Conservation (phyloP, 2,113 vertebrate genomes). For the Zeus faber region DNA sequence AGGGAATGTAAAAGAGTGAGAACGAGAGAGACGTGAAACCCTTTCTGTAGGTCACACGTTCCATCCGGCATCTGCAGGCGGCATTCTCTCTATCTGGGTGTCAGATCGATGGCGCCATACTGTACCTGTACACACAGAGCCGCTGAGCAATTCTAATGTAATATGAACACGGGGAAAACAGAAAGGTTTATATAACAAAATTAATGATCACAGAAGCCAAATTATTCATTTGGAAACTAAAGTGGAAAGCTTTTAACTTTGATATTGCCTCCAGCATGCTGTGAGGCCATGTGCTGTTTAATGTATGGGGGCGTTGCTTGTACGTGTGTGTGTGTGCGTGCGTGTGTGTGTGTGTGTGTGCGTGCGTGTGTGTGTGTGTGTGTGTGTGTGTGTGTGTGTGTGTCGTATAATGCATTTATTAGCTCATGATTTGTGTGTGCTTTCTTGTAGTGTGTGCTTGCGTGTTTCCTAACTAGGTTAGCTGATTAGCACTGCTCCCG, state of each 20-base stretch:
- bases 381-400: background rate
- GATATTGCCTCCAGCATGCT: background rate
- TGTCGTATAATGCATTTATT: too few relatives aligned
- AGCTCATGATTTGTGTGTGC: too few relatives aligned
- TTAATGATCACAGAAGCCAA: conserved; percentile 9
- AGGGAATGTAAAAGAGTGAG: conserved; percentile 6
- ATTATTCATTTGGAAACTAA: conserved; percentile 56
- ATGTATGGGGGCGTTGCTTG: background rate
- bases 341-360: conserved; percentile 1
- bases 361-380: background rate
- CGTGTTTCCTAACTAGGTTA: conserved; percentile 11
- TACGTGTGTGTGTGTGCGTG: background rate
- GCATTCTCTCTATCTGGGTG: conserved; percentile 38
- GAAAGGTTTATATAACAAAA: conserved; percentile 39
- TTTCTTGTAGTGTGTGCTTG: conserved; percentile 1
- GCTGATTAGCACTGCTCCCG: conserved; percentile 31
- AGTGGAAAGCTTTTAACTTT: conserved; percentile 13
- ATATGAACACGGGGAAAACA: conserved; percentile 51
- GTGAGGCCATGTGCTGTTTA: background rate
- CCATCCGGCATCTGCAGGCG: conserved; percentile 11
- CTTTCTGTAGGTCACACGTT: conserved; percentile 21
- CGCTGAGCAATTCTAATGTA: conserved; percentile 10
- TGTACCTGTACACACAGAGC: too few relatives aligned
- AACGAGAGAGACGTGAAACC: too few relatives aligned
- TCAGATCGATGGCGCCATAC: conserved; percentile 11